Base-by-base conservation (phyloP, 2,888 invertebrate genomes). In the Cordilura impudica region DNA sequence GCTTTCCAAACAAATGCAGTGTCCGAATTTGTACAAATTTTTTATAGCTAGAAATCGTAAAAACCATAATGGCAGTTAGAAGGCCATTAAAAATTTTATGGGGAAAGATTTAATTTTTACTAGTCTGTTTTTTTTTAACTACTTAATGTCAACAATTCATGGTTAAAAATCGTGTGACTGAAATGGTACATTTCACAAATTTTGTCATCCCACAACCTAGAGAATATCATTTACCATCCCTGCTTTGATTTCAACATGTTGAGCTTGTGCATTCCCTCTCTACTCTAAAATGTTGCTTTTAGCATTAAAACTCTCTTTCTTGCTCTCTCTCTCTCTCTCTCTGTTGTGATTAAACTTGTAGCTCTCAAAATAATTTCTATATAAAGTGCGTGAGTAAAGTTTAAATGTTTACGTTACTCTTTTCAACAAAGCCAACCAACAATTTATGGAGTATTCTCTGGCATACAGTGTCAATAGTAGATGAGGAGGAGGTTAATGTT, bases 351-450 rank as follows among this genome's bases (percentile, higher is more conserved):
- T n/a, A n/a, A 39, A 39, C 1, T 39, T n/a, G 12, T 39, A 39
- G 35, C 61, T 76, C 69, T 1, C 43, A 14, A n/a, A n/a, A n/a
- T n/a, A n/a, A 29, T 56, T 26, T 21, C 21, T 69, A 29, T 65
- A 39, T 1, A 61, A 75, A 69, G 49, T 75, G 69, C 69, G 75
- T 75, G 43, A 75, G 75, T 75, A 49, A 75, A 54, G 16, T n/a
- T 39, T 54, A 51, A 65, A 56, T 58, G 39, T 49, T 51, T 63
- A 45, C 35, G 39, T 49, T 23, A 39, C 60, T 56, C 58, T 51
- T 60, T 35, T 31, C n/a, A n/a, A n/a, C 3, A n/a, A n/a, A 1
- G 35, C 35, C 4, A 35, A 35, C 1, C 14, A 39, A 39, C 2
- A 39, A 63, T 7, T 51, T 58, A 72, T 43, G 51, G n/a, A 21